Base-by-base conservation (phyloP, 2,888 invertebrate genomes). In the Dasysyrphus tricinctus region DNA sequence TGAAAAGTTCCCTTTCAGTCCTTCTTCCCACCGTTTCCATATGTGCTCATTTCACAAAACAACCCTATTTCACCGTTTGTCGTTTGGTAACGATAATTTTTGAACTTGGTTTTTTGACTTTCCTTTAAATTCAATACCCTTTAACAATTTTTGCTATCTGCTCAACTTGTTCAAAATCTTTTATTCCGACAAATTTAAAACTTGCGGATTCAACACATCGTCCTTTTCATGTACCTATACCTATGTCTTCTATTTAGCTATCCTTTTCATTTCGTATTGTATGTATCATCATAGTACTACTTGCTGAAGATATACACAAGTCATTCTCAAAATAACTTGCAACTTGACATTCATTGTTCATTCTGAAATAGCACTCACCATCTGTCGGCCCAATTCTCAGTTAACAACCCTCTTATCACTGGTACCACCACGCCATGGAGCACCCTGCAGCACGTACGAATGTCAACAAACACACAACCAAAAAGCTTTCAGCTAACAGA, bases 341-440 rank as follows among this genome's bases (percentile, higher is more conserved):
- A 78, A 61, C 70, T 44, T 14, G 54, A 67, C 39, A 67, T 80
- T 47, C 47, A 74, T 42, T 67, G 57, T 73, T 74, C 49, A 12
- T 73, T 39, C 65, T 9, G 14, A 73, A 80, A 80, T 69, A 65
- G 39, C 6, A 24, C 19, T 51, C 72, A 49, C 12, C 57, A 67
- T 44, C 54, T 42, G 63, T 69, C 73, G 16, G 56, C 51, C 24
- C 34, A 51, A 61, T 12, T 44, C 34, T 24, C 44, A 51, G 19
- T 14, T 74, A 19, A 67, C 34, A 51, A 74, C 34, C 61, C 51
- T 75, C 74, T 56, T 54, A 42, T 80, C 79, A 74, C 14, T 59
- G 39, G n/a, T n/a, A n/a, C n/a, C 14, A 44, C 19, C 14, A 29
- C 14, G 32, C 0, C 3, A 3, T 6, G 5, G 12, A 19, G n/a